Base-by-base conservation (phyloP, 2,888 invertebrate genomes). In the Hydrotaea cyrtoneurina region DNA sequence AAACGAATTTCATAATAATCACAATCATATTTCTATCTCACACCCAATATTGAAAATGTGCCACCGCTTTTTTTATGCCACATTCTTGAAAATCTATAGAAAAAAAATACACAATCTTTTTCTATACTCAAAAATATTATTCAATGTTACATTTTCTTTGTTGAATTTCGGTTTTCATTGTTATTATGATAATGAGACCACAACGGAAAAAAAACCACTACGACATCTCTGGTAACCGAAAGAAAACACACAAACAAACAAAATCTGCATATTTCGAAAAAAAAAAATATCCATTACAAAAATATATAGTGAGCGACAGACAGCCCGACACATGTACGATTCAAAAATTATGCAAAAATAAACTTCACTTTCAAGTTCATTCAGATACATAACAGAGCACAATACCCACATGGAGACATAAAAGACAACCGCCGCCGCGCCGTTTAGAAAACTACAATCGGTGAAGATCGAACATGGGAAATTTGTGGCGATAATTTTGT, bases 221-320 rank as follows among this genome's bases (percentile, higher is more conserved):
- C 23, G 3, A 21, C 17, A 57, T 23, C 23, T 10, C 17, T 19
- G 31, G 31, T 31, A 31, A 31, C 31, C 31, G 31, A 57, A 21
- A 57, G 5, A 21, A 19, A 23, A 23, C 26, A 4, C 15, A 13
- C 26, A 59, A 23, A 59, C 26, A 59, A 59, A 59, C 59, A 59
- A 59, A 23, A 59, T 23, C 59, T 59, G 59, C 59, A 59, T 59
- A 59, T 59, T 59, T 21, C 26, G 26, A 11, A 59, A 15, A 21
- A 21, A 55, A 26, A 59, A 15, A 26, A 23, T 21, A 55, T 55
- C 7, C 21, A 53, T 2, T 55, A 55, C 21, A 10, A 8, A 55
- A 3, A 39, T 39, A 39, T 39, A 39, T 39, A 10, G 3, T 4
- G 31, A 7, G 3, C 31, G 31, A 31, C 7, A 31, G 2, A 31